phyloP scores from a whole-genome alignment of 64 coral and sea anemone genomes.

The Montipora foliosa region DNA sequence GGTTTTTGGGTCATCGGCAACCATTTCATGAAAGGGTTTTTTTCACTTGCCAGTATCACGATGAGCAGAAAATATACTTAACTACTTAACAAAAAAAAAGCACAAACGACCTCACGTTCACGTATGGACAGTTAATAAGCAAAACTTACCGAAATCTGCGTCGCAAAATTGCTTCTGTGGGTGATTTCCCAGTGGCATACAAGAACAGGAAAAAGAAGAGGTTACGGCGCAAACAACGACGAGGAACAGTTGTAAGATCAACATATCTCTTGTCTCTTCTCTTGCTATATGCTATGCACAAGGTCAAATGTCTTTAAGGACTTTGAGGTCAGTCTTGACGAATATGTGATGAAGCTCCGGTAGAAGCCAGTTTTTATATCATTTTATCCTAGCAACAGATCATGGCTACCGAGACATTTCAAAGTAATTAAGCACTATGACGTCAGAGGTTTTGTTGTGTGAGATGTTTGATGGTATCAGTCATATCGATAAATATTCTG shows the following conservation, averaged over 20 bases:
- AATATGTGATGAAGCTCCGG: too few species aligned
- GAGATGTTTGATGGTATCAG: neutral
- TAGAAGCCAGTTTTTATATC: too few species aligned
- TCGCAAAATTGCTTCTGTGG: constrained; percentile 30
- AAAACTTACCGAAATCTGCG: constrained; percentile 22
- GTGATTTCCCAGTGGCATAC: neutral
- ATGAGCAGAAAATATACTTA: too few species aligned
- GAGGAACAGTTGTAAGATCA: neutral
- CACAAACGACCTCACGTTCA: too few species aligned
- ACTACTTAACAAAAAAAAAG: too few species aligned
- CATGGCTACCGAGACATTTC: too few species aligned
- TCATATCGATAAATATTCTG: neutral
- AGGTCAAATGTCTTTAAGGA: neutral
- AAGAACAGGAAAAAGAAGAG: neutral
- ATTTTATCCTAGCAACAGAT: neutral
- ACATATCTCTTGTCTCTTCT: neutral
- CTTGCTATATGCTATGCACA: neutral
- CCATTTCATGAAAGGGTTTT: too few species aligned
- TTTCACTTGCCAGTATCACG: too few species aligned
- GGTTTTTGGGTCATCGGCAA: too few species aligned
- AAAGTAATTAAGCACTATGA: too few species aligned
- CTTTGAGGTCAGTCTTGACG: too few species aligned
- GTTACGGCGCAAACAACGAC: neutral
- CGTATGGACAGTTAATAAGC: too few species aligned
- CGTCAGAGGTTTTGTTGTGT: neutral